phyloP scores from a whole-genome alignment of 2,113 vertebrate species.

The Arenaria interpres region DNA sequence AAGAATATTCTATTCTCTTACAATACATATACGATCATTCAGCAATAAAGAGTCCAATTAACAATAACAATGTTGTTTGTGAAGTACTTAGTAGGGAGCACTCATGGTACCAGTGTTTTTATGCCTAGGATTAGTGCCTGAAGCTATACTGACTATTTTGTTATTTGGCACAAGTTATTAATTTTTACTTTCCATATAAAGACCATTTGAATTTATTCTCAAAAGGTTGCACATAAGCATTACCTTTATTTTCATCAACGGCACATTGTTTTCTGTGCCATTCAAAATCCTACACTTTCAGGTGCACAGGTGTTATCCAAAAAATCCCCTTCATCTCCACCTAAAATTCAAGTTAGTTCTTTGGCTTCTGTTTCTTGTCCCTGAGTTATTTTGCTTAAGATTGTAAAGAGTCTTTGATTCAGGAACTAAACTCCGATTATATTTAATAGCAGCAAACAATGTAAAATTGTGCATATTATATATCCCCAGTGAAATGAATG shows the following conservation, averaged over 20 bases:
- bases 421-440: neutral
- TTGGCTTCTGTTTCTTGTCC: neutral
- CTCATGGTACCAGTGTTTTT: neutral
- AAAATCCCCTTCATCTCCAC: neutral
- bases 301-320: neutral
- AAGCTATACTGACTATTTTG: neutral
- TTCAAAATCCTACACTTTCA: neutral
- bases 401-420: neutral
- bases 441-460: neutral
- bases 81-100: neutral
- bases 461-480: neutral
- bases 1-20: neutral
- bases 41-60: neutral
- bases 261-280: neutral
- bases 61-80: neutral
- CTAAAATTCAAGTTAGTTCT: neutral
- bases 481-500: neutral
- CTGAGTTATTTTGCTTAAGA: neutral
- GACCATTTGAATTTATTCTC: neutral
- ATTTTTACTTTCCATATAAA: neutral
- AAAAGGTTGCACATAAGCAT: neutral
- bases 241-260: neutral
- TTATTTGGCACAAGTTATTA: neutral
- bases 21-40: accelerated
- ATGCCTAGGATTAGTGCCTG: too few species aligned